Base-by-base conservation (phyloP, 2,113 vertebrate genomes). In the Gasterosteus aculeatus region DNA sequence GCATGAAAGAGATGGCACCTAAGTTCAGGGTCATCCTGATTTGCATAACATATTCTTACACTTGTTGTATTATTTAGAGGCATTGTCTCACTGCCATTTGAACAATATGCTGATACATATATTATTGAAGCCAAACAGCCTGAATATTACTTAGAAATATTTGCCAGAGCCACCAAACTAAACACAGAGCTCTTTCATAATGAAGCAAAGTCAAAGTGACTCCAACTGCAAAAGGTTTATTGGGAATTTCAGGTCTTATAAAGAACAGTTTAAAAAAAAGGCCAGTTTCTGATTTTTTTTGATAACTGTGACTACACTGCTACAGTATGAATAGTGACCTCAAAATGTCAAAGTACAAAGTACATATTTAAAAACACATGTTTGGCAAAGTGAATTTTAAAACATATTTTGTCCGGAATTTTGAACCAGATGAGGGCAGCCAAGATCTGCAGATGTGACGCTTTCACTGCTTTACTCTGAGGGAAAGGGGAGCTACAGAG, bases 401-500 rank as follows among this genome's bases (percentile, higher is more conserved):
- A 60, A 22, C 0, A 14, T 16, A 11, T 41, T 49, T 58, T 5
- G 3, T 15, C 15, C 4, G 0, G 41, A 81, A 1, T 87, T 64
- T 60, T 64, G n/a, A 22, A 65, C 87, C 88, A 87, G 73, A 31
- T 78, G 91, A 78, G 84, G 86, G 86, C 86, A 85, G 85, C 63
- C 82, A 65, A 75, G 71, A 26, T 69, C 77, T 76, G 44, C 72
- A 53, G 56, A 72, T 72, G 41, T 66, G 65, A 56, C 38, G n/a
- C 19, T 33, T 42, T 22, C 4, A 7, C 64, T 33, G 46, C 44
- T 26, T 38, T 7, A 14, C 54, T 41, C 22, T 69, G 62, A 49
- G 11, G 22, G 29, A 46, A 29, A 51, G 35, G 7, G 19, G 14
- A 61, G 64, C 56, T 42, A 58, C 29, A 70, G 19, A 44, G 18